Conservation (phyloP, 2,797 vertebrate genomes). For the Anomalospiza imberbis region DNA sequence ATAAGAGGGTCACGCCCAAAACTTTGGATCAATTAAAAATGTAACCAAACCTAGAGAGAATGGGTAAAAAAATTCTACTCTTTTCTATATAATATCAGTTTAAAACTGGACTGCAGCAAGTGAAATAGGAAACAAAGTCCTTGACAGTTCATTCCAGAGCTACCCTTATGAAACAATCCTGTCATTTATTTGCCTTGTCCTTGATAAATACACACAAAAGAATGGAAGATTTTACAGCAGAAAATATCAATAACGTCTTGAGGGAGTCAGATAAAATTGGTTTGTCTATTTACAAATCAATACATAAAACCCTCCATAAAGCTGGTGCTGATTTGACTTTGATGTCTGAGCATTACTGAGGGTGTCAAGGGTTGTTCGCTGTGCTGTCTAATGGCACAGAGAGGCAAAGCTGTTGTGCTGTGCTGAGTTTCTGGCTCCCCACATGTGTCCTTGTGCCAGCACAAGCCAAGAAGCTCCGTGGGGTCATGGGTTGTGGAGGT, state of each 20-base stretch:
- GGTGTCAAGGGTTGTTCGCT: not conserved
- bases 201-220: slow-evolving; percentile 14
- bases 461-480: fast-evolving
- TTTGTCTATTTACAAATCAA: slow-evolving; percentile 58
- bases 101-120: not conserved
- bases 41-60: not conserved
- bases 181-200: slow-evolving; percentile 15
- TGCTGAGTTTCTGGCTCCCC: not conserved
- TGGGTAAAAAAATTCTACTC: not conserved
- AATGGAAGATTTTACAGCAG: slow-evolving; percentile 10
- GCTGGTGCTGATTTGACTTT: not conserved
- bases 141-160: not conserved
- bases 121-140: not conserved
- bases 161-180: not conserved
- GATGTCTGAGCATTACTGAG: not conserved
- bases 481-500: not conserved
- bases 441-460: not conserved
- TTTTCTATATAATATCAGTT: not conserved
- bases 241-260: slow-evolving; percentile 25
- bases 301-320: slow-evolving; percentile 37
- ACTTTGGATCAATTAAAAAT: not conserved
- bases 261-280: not conserved
- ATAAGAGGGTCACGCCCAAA: not conserved
- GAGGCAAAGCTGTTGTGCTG: not conserved
- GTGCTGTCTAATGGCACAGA: not conserved